Conservation (phyloP, 1,140 invertebrate genomes). For the Octopus bimaculoides region DNA sequence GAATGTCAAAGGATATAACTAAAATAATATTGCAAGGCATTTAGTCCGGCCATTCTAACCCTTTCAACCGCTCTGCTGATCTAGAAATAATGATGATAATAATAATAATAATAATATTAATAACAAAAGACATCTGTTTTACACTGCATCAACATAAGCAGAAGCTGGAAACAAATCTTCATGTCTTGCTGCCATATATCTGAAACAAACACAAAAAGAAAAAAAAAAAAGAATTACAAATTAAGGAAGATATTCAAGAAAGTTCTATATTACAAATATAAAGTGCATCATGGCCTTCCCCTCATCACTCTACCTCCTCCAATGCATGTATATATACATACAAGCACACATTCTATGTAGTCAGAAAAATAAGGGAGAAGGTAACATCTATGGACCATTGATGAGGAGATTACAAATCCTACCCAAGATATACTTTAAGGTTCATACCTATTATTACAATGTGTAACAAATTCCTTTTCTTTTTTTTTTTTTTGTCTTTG, state of each 20-base stretch:
- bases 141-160: background rate
- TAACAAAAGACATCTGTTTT: background rate
- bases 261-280: background rate
- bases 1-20: too few species aligned
- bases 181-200: slow-evolving; percentile 3
- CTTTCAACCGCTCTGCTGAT: too few species aligned
- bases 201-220: background rate
- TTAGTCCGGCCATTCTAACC: too few species aligned
- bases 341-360: background rate
- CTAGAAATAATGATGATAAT: too few species aligned
- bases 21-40: too few species aligned
- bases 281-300: background rate
- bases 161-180: background rate
- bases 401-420: too few species aligned
- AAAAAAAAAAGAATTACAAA: background rate
- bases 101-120: too few species aligned
- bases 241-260: background rate
- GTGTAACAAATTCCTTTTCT: too few species aligned
- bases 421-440: too few species aligned
- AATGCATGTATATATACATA: background rate
- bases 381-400: too few species aligned
- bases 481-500: too few species aligned
- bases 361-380: background rate
- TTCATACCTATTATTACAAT: too few species aligned
- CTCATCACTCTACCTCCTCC: background rate